phyloP scores from a whole-genome alignment of 2,888 invertebrate species.

The Colletes collaris region DNA sequence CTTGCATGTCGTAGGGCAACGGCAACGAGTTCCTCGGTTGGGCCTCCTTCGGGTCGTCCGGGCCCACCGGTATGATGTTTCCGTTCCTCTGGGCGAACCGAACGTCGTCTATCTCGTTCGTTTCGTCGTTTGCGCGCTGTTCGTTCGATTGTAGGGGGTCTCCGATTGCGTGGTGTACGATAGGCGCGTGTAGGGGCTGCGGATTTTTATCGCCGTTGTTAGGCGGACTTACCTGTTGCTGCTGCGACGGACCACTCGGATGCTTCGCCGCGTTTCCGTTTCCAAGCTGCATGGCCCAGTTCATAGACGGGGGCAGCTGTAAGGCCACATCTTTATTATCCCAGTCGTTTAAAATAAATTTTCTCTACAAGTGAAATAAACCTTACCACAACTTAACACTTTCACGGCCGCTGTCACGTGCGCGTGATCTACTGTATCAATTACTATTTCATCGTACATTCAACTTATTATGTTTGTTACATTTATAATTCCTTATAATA shows the following conservation, averaged over 20 bases:
- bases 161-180: conserved; percentile 69
- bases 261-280: conserved; percentile 24
- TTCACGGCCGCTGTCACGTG: too few relatives aligned
- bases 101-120: conserved; percentile 66
- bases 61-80: conserved; percentile 75
- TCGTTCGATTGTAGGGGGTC: conserved; percentile 51
- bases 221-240: conserved; percentile 80
- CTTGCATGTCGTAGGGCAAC: conserved; percentile 60
- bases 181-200: conserved; percentile 75
- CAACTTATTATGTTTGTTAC: too few relatives aligned
- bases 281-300: conserved; percentile 15
- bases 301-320: too few relatives aligned
- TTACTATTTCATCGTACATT: too few relatives aligned
- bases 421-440: too few relatives aligned
- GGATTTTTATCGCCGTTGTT: conserved; percentile 74
- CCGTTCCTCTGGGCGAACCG: conserved; percentile 72
- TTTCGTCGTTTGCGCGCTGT: conserved; percentile 54
- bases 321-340: too few relatives aligned
- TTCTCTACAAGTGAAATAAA: too few relatives aligned
- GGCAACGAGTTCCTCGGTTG: conserved; percentile 60
- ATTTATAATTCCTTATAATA: too few relatives aligned
- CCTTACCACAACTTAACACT: too few relatives aligned
- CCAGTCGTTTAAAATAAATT: too few relatives aligned
- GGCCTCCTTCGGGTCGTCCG: conserved; percentile 62
- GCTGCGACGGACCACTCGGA: conserved; percentile 57